Evolutionary conservation across 2,888 invertebrate genomes (phyloP), one percentile per base, ranked within the genome.

Genomic region (Notodonta ziczac): DNA sequence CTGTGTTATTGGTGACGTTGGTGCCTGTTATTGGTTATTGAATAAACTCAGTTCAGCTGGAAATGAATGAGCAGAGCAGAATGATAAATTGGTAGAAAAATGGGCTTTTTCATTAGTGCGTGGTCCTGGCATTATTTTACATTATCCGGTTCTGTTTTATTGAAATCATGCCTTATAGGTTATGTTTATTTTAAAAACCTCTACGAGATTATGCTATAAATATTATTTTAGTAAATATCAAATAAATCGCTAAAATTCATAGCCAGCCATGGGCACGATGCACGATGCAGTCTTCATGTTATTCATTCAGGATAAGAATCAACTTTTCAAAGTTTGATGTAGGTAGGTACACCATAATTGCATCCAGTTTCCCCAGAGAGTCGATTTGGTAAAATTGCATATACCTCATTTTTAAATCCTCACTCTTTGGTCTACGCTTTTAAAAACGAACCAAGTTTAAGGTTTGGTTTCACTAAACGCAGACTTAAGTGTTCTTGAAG

Each of bases 1-100:
- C 81, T 85, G 84, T 88, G 24, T 24, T 89, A 91, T 91, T 88
- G 91, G 88, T 81, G 82, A 82, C 35, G 35, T 35, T 7, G 7
- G 35, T 35, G 35, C 35, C 35, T 35, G 35, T 35, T 35, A 35
- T 35, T 83, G 88, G 90, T 84, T 87, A 88, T 87, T 85, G 90
- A 85, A 77, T 77, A 86, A 88, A 83, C 80, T 80, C 80, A 74
- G 76, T 69, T 79, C 77, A 74, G 63, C 80, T 82, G 74, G 65
- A 69, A 86, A 85, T 82, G 75, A 79, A 75, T 76, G 78, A 69
- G 67, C n/a, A 40, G 8, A 8, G 42, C 10, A 42, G 6, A 10
- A 7, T 8, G 10, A 6, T 13, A 13, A 9, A 46, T 46, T 46
- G 44, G 44, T 13, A 13, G n/a, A 46, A 13, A 46, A 46, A 46